Conservation (phyloP, 2,888 invertebrate genomes). For the Eucera pruinosa region DNA sequence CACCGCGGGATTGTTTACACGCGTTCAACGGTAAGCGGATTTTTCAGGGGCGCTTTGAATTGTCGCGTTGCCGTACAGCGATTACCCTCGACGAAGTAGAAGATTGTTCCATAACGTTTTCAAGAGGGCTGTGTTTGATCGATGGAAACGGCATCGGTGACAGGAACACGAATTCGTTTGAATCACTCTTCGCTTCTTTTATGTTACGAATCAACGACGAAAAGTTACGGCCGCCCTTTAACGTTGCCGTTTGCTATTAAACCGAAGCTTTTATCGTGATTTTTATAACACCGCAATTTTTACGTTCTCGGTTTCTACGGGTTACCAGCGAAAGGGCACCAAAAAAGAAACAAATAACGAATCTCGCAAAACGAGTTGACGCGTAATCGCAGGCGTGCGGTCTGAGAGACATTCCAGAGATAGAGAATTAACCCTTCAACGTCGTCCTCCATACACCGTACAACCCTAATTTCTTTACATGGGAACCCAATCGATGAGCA, state of each 20-base stretch:
- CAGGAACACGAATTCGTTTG: neutral
- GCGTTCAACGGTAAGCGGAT: neutral
- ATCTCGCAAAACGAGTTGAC: neutral
- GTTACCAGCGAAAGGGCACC: neutral
- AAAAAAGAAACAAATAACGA: too few relatives aligned
- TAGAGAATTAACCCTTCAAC: too few relatives aligned
- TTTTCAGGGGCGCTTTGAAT: neutral
- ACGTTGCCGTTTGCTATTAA: neutral
- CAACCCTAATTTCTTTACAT: too few relatives aligned
- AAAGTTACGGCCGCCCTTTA: neutral
- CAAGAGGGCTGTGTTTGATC: neutral
- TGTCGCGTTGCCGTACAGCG: neutral
- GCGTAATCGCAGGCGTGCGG: too few relatives aligned
- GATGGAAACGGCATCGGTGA: too few relatives aligned
- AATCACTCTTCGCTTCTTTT: neutral
- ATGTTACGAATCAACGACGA: neutral
- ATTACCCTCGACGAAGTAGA: too few relatives aligned
- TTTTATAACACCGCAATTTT: neutral
- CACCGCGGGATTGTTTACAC: neutral
- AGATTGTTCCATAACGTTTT: too few relatives aligned
- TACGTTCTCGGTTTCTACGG: neutral
- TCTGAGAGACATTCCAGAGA: too few relatives aligned
- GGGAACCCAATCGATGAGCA: too few relatives aligned
- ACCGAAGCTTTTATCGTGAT: neutral
- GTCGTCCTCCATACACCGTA: too few relatives aligned